Base-by-base conservation (phyloP, 92 coral and sea anemone genomes). In the Siderastrea siderea region DNA sequence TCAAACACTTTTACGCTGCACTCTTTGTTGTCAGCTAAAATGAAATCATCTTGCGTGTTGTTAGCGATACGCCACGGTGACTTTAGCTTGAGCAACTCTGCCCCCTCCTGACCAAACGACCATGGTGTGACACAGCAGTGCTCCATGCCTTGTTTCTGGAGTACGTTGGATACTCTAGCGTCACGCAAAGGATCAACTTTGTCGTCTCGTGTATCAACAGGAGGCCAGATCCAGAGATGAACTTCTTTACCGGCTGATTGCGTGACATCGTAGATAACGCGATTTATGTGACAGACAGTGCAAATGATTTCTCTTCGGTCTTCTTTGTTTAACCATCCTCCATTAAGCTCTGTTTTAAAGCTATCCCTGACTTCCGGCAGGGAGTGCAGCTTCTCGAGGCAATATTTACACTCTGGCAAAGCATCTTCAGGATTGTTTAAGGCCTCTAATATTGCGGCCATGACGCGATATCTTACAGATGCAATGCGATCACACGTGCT, bases 11-110 rank as follows among this genome's bases (percentile, higher is more conserved):
- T 91, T 7, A 87, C 88, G 3, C 50, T 63, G 49, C 68, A 50
- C 7, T 68, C 91, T 3, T 61, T 71, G 46, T 86, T 53, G 85
- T 87, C 91, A 19, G 88, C 94, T 66, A 87, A 62, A 8, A 90
- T 75, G 72, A 79, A 90, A 49, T 82, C 74, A 5, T 92, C 83
- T 8, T 74, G 67, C 55, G 76, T 50, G 68, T 87, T 60, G 12
- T 78, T 82, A n/a, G 92, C 67, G 43, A 91, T 68, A 14, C 85
- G 75, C 84, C 84, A 65, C 8, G 94, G 80, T 38, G 59, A 71
- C 44, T 47, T 68, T 14, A 91, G 80, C 47, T 74, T 80, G 48
- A 81, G 84, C 3, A 51, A 48, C 7, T 64, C 73, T 3, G 49
- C 62, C 6, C 61, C 50, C 2, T 79, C 50, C 12, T 65, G 84